These are phyloP conservation scores for Drosophila mulleri DNA, from an alignment of 2,888 invertebrate genomes.

Conservation along the genomic window DNA sequence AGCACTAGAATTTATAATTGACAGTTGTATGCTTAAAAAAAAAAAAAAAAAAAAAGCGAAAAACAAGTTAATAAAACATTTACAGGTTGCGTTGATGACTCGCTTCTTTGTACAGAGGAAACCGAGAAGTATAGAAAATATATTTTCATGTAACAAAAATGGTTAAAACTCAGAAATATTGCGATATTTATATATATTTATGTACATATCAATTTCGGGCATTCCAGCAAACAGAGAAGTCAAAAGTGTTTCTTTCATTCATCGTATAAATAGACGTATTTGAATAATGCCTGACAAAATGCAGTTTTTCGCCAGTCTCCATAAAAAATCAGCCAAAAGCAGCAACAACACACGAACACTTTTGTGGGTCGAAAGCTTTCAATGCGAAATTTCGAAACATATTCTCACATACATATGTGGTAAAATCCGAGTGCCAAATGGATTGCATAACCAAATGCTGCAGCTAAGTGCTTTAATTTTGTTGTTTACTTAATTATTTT, in stretches of 20 bases:
- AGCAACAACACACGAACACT: constrained; percentile 42
- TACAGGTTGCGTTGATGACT: constrained; percentile 18
- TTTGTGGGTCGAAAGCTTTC: constrained; percentile 36
- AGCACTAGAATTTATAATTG: constrained; percentile 50
- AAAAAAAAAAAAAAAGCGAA: not conserved
- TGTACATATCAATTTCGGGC: constrained; percentile 5
- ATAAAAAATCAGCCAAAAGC: constrained; percentile 33
- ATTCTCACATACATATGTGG: constrained; percentile 62
- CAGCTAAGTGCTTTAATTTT: constrained; percentile 9
- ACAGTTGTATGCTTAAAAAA: constrained; percentile 27
- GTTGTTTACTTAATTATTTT: not conserved
- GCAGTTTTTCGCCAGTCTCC: constrained; percentile 52
- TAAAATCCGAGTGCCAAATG: constrained; percentile 32
- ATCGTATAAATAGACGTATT: constrained; percentile 28
- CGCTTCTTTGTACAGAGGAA: too few species aligned
- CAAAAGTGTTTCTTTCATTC: constrained; percentile 15
- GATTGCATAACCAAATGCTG: constrained; percentile 56
- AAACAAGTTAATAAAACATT: constrained; percentile 32
- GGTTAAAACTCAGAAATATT: too few species aligned
- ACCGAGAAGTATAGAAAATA: not conserved
- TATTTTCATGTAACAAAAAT: not conserved
- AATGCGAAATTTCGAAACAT: constrained; percentile 53
- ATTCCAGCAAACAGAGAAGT: constrained; percentile 37
- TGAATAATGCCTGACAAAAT: constrained; percentile 67
- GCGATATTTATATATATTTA: not conserved